Base-by-base conservation (phyloP, 2,888 invertebrate species). In the Drosophila limbata region DNA sequence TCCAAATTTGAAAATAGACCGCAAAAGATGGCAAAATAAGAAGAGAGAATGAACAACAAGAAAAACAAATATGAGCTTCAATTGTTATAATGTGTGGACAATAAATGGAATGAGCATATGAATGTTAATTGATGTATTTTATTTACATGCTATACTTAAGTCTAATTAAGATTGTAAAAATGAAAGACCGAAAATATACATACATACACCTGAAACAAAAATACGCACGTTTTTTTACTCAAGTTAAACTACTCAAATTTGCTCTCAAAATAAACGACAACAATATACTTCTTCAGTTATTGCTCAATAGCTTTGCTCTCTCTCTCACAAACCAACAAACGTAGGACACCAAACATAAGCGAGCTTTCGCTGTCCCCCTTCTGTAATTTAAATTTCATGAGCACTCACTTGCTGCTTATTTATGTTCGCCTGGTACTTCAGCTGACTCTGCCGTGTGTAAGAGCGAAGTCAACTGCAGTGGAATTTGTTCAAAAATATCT, bases 111-210 rank as follows among this genome's bases (percentile, higher is more conserved):
- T 68, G 68, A 65, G 60, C 64, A 79, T 74, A 64, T 80, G 63
- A 67, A 79, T 74, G 69, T 67, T 71, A 51, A 48, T 61, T 69
- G 52, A 81, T 77, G 70, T 76, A 66, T 77, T 84, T 65, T 57
- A 69, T 60, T 56, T 67, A 76, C 45, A 51, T 60, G 53, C 19
- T 60, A 35, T n/a, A 28, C 57, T 21, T 83, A 81, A 83, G 71
- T 47, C 63, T 69, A 57, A 63, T 52, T 48, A 75, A 64, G 64
- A 83, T 70, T 85, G 65, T 85, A 67, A 81, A 82, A 60, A 63
- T 68, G 59, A 84, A 84, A 84, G 87, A 84, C 87, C 77, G 52
- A 79, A 57, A 85, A 86, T 79, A 81, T 81, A 81, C 45, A 70
- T 35, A 62, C 55, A 73, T 61, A 73, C 50, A 69, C 21, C 21